Evolutionary conservation across 30 jellyfish, hydroid and myxozoan species (phyloP), one percentile per base, ranked within the genome.

Genomic region (Turritopsis dohrnii): DNA sequence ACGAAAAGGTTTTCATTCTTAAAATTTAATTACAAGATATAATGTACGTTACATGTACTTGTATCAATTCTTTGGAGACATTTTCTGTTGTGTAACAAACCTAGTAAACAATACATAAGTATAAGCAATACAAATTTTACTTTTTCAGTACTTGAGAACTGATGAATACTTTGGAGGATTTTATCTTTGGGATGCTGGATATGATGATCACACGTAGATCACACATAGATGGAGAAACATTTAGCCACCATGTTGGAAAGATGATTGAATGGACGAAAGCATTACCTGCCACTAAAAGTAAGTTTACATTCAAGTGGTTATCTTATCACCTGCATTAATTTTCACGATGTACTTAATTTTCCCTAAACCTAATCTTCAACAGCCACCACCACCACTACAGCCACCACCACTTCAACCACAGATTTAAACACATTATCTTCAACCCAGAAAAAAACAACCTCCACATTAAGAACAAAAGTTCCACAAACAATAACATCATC

Each of bases 161-260:
- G 30, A 8, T 23, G 23, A 19, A n/a, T 23, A 27, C 9, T 69
- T 69, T 69, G 77, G 77, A 23, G 77, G 77, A 17, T 69, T 69
- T 1, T 69, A n/a, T 19, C 77, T 69, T 0, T 69, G 77, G 77
- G 77, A 69, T 69, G 77, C 77, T n/a, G 77, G 77, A 69, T 69
- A 27, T 17, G 77, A 69, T 69, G 8, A 27, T 27, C 77, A 69
- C 16, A 69, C 7, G 16, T 41, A 5, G 13, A 41, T 41, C 60
- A 69, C n/a, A n/a, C n/a, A n/a, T n/a, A n/a, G n/a, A 27, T 27
- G 77, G 77, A n/a, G 19, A 69, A 69, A 69, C 28, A 69, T 69
- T 7, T 69, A 69, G 77, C 19, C 31, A 69, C 16, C 30, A 69
- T 69, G 16, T 69, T 7, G 77, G 77, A 19, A 21, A 69, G 30